phyloP scores from a whole-genome alignment of 1,140 invertebrate genomes.

The Aplysia californica region DNA sequence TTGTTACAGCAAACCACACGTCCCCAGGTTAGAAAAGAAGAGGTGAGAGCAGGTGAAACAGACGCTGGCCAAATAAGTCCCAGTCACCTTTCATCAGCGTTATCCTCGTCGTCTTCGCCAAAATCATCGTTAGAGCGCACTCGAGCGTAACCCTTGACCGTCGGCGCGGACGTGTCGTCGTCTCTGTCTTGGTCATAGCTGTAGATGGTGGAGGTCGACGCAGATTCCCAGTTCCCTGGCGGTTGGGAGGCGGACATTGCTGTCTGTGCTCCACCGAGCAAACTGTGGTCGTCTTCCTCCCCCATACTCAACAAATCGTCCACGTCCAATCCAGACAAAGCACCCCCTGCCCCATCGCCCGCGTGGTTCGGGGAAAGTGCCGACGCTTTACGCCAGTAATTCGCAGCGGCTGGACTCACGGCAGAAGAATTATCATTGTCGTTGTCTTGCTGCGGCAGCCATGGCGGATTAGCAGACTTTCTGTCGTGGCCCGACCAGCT shows the following conservation, averaged over 20 bases:
- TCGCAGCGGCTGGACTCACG: not conserved
- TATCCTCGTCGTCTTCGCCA: no score
- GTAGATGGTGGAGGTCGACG: constrained; percentile 9
- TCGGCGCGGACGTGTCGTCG: constrained; percentile 3
- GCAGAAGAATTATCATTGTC: no score
- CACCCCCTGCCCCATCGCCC: not conserved
- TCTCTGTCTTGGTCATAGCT: constrained; percentile 26
- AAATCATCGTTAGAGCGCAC: not conserved
- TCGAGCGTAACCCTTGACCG: not conserved
- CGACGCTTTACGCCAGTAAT: constrained; percentile 26
- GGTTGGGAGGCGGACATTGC: not conserved
- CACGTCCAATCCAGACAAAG: not conserved
- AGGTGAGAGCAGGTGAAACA: no score
- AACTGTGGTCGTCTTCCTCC: not conserved
- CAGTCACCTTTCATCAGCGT: constrained; percentile 26
- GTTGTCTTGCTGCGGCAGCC: no score
- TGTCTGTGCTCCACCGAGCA: not conserved
- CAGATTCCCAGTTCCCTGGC: not conserved
- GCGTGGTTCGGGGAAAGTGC: not conserved
- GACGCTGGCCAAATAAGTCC: no score
- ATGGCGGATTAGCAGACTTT: not conserved
- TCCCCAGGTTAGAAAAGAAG: no score
- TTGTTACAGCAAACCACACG: no score
- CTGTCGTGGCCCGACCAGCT: not conserved
- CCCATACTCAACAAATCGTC: constrained; percentile 9